Evolutionary conservation across 2,113 vertebrate genomes (phyloP).

Genomic region (Bujurquina vittata): DNA sequence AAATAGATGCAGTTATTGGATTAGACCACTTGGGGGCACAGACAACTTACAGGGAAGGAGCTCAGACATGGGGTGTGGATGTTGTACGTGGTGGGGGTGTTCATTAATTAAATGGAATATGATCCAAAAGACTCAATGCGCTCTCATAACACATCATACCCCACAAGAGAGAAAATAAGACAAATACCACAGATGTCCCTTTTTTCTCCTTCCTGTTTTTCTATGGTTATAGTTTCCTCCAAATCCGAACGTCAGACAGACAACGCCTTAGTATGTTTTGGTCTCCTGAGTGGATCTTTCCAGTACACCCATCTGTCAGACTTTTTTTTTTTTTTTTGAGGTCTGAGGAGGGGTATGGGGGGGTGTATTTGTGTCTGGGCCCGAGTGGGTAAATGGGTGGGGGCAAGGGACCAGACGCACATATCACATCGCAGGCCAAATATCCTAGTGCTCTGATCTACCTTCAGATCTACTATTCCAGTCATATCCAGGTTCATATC

Average conservation of each 20-base stretch:
- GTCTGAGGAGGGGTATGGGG: conserved; percentile 47
- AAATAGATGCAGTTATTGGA: conserved; percentile 59
- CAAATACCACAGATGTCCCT: conserved; percentile 73
- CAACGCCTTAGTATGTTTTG: conserved; percentile 71
- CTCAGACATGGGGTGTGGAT: conserved; percentile 28
- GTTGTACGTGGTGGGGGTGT: conserved; percentile 10
- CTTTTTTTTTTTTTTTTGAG: conserved; percentile 47
- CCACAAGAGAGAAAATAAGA: conserved; percentile 74
- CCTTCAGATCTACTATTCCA: conserved; percentile 53
- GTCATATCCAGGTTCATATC: conserved; percentile 43
- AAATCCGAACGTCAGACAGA: conserved; percentile 69
- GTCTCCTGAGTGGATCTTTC: conserved; percentile 71
- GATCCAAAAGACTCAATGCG: conserved; percentile 70
- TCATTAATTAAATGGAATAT: conserved; percentile 73
- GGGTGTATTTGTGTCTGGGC: conserved; percentile 61
- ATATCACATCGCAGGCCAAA: conserved; percentile 65
- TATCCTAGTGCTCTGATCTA: conserved; percentile 57
- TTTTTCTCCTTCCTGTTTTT: conserved; percentile 54
- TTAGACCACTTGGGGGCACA: conserved; percentile 82
- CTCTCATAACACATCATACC: conserved; percentile 69
- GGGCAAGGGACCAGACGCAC: conserved; percentile 45
- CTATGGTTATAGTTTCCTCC: conserved; percentile 50
- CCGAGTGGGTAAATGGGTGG: conserved; percentile 31
- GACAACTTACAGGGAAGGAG: conserved; percentile 71
- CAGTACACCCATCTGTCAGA: conserved; percentile 73